These are phyloP conservation scores for Pagrus major DNA, from an alignment of 2,113 vertebrate species.

Conservation along the genomic window DNA sequence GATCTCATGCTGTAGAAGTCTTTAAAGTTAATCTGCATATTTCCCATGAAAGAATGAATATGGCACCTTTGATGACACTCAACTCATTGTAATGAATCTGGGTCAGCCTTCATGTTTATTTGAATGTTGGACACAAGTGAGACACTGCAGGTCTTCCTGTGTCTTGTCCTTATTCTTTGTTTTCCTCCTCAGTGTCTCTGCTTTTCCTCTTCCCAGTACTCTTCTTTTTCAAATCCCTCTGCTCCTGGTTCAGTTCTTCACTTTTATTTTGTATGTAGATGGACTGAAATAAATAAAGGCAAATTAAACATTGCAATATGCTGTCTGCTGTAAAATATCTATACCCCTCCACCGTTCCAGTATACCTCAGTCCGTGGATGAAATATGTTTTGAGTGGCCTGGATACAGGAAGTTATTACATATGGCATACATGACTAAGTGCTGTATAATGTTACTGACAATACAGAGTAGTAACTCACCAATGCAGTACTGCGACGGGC, in stretches of 20 bases:
- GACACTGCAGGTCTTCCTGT: slow-evolving; percentile 33
- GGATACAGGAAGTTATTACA: background rate
- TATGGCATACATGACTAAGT: background rate
- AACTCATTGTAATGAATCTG: slow-evolving; percentile 25
- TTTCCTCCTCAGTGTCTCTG: slow-evolving; percentile 72
- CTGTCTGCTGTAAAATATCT: slow-evolving; percentile 59
- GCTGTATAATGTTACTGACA: background rate
- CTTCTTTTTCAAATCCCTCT: slow-evolving; percentile 79
- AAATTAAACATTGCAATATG: slow-evolving; percentile 45
- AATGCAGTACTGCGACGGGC: slow-evolving; percentile 91
- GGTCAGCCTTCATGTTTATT: slow-evolving; percentile 45
- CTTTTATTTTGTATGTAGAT: slow-evolving; percentile 83
- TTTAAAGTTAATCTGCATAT: background rate
- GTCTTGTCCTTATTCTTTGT: slow-evolving; percentile 70
- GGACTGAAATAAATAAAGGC: slow-evolving; percentile 74
- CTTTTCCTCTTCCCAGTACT: slow-evolving; percentile 78
- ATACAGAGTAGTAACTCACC: slow-evolving; percentile 82
- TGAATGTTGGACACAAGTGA: slow-evolving; percentile 54
- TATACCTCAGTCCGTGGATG: background rate
- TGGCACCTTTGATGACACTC: background rate
- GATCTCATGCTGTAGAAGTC: background rate
- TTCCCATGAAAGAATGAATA: background rate
- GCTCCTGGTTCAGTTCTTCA: slow-evolving; percentile 83
- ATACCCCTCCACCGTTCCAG: background rate
- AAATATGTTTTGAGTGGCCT: background rate